These are phyloP conservation scores for Agrotis ipsilon DNA, from an alignment of 2,888 invertebrate genomes.

Conservation along the genomic window DNA sequence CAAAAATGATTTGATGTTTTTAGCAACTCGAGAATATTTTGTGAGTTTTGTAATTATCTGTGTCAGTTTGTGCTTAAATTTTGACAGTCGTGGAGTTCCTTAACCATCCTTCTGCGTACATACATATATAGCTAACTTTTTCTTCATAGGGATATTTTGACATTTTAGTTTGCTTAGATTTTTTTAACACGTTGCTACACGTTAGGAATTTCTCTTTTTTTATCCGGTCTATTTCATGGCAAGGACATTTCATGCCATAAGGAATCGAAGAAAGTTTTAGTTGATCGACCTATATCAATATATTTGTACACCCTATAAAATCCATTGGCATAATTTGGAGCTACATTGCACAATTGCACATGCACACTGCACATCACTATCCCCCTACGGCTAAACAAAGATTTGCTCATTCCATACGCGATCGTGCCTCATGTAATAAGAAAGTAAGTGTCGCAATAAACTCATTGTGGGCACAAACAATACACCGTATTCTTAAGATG, in stretches of 20 bases:
- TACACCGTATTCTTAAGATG: conserved; percentile 71
- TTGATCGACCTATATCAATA: neutral
- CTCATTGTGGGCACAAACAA: conserved; percentile 72
- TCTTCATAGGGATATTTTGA: too few species aligned
- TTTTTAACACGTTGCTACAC: too few species aligned
- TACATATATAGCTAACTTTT: too few species aligned
- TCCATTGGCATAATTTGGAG: conserved; percentile 12
- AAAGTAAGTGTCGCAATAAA: conserved; percentile 65
- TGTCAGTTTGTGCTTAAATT: too few species aligned
- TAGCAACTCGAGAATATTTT: too few species aligned
- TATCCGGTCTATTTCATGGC: neutral
- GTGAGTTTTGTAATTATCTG: too few species aligned
- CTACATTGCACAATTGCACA: conserved; percentile 29
- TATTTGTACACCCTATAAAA: neutral
- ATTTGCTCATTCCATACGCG: conserved; percentile 40
- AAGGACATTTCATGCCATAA: neutral
- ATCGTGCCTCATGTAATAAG: conserved; percentile 55
- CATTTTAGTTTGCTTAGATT: too few species aligned
- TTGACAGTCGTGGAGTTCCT: too few species aligned
- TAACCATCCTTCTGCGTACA: too few species aligned
- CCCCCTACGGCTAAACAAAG: conserved; percentile 24
- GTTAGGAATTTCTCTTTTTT: too few species aligned
- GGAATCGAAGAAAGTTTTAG: neutral
- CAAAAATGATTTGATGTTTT: neutral
- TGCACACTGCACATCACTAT: conserved; percentile 21